Evolutionary conservation across 2,797 vertebrate genomes (phyloP).

Genomic region (Lagodon rhomboides): DNA sequence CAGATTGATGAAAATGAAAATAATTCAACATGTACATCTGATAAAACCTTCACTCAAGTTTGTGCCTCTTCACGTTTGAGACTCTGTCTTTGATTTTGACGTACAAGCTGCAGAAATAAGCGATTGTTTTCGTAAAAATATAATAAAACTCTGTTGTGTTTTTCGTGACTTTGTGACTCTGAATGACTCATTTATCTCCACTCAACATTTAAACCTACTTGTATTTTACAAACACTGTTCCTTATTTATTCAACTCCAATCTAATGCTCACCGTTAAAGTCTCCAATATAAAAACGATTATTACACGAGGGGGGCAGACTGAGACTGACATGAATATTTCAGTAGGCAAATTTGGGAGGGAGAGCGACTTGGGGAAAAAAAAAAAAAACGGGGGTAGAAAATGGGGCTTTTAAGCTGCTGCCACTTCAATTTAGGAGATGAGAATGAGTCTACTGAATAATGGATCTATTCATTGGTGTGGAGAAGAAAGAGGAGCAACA

Average conservation of each 20-base stretch:
- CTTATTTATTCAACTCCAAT: not conserved
- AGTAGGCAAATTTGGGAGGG: constrained; percentile 62
- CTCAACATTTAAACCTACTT: not conserved
- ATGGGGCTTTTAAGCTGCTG: constrained; percentile 80
- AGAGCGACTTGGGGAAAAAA: constrained; percentile 30
- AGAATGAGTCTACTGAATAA: constrained; percentile 86
- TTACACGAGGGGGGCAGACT: constrained; percentile 9
- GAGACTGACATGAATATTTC: constrained; percentile 74
- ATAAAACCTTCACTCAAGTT: not conserved
- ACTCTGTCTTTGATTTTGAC: not conserved
- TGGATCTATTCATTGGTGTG: constrained; percentile 84
- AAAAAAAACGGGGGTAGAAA: constrained; percentile 42
- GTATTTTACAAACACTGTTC: too few species aligned
- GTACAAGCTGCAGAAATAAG: not conserved
- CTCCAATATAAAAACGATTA: constrained; percentile 38
- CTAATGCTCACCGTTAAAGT: not conserved
- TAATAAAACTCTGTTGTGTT: not conserved
- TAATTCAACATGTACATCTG: not conserved
- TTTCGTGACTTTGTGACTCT: not conserved
- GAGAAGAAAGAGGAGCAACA: constrained; percentile 82
- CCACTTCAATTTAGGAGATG: constrained; percentile 86
- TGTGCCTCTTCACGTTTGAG: not conserved
- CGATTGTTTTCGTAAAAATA: too few species aligned
- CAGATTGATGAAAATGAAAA: not conserved
- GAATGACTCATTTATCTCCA: not conserved